phyloP scores from a whole-genome alignment of 2,113 vertebrate species.

The Thryonomys swinderianus region DNA sequence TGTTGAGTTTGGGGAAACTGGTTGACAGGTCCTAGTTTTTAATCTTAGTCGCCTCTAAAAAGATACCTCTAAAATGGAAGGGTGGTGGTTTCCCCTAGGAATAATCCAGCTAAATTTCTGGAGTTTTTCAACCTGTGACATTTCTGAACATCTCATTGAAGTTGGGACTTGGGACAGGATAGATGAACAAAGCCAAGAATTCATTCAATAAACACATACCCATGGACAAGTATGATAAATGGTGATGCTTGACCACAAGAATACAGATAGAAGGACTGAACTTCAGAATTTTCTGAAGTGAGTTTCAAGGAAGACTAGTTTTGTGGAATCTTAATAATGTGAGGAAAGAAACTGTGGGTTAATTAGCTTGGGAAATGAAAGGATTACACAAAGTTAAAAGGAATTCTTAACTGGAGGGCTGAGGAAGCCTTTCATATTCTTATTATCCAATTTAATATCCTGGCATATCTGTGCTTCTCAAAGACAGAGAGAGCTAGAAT shows the following conservation, averaged over 20 bases:
- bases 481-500: conserved; percentile 14
- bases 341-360: conserved; percentile 19
- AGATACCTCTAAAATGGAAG: not conserved
- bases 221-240: not conserved
- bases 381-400: conserved; percentile 69
- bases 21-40: not conserved
- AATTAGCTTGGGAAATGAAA: conserved; percentile 69
- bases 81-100: not conserved
- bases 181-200: not conserved
- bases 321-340: conserved; percentile 70
- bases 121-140: not conserved
- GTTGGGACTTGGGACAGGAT: not conserved
- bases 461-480: not conserved
- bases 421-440: conserved; percentile 58
- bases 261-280: not conserved
- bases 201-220: not conserved
- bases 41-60: not conserved
- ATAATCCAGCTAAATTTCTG: not conserved
- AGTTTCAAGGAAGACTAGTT: conserved; percentile 61
- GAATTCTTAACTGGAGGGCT: conserved; percentile 46
- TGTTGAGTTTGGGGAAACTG: not conserved
- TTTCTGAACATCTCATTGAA: conserved; percentile 19
- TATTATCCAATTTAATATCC: conserved; percentile 55
- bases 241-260: not conserved
- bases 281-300: not conserved